Conservation (phyloP, 2,888 invertebrate genomes). For the Chloromyia formosa region DNA sequence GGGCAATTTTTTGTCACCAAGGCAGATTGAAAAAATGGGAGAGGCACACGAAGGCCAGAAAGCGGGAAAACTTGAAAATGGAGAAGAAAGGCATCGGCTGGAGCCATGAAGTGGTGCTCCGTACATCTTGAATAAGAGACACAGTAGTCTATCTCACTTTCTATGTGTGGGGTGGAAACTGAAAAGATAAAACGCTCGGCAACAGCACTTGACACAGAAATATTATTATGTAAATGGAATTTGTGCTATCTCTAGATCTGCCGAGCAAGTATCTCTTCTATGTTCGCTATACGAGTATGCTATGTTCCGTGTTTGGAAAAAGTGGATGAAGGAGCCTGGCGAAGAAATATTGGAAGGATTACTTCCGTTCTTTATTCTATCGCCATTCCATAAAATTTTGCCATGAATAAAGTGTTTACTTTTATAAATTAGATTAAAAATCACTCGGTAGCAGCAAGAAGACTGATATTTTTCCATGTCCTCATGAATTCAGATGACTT, state of each 20-base stretch:
- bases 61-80: background rate
- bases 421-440: too few relatives aligned
- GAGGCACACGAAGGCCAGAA: background rate
- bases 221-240: slow-evolving; percentile 22
- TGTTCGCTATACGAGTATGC: too few relatives aligned
- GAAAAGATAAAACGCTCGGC: slow-evolving; percentile 12
- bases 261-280: too few relatives aligned
- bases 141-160: background rate
- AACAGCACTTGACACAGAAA: slow-evolving; percentile 17
- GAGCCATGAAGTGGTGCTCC: background rate
- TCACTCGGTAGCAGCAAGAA: too few relatives aligned
- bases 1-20: background rate
- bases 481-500: too few relatives aligned
- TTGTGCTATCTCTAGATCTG: slow-evolving; percentile 2
- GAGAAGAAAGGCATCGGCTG: background rate
- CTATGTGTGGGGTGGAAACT: background rate
- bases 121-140: background rate
- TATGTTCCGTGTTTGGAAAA: too few relatives aligned
- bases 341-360: too few relatives aligned
- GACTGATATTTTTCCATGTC: too few relatives aligned
- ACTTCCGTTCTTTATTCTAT: too few relatives aligned
- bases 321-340: too few relatives aligned
- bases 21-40: background rate
- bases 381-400: too few relatives aligned
- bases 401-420: too few relatives aligned